These are phyloP conservation scores for Xestia xanthographa DNA, from an alignment of 2,888 invertebrate species.

Conservation along the genomic window DNA sequence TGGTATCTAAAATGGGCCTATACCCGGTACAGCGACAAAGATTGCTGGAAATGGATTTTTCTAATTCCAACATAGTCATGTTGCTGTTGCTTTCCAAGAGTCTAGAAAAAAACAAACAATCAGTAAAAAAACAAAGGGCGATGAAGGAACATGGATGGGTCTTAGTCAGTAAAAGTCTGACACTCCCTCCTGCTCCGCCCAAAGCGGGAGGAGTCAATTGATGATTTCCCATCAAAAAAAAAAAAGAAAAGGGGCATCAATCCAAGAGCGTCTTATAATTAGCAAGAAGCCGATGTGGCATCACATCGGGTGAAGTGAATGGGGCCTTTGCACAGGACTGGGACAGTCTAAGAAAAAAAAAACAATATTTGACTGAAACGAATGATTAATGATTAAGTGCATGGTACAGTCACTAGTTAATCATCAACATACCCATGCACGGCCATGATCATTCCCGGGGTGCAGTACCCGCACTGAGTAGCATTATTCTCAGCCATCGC, in stretches of 20 bases:
- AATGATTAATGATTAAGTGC: not conserved
- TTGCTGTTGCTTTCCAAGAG: conserved; percentile 75
- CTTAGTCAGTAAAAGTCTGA: too few relatives aligned
- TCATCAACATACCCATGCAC: conserved; percentile 76
- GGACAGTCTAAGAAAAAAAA: not conserved
- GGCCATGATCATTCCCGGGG: conserved; percentile 79
- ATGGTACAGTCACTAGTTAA: conserved; percentile 78
- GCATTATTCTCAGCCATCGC: conserved; percentile 91
- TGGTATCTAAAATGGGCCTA: conserved; percentile 91
- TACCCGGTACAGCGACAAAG: conserved; percentile 94
- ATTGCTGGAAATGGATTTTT: conserved; percentile 93
- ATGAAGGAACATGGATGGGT: too few relatives aligned
- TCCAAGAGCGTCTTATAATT: not conserved
- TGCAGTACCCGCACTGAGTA: conserved; percentile 93
- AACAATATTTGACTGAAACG: not conserved
- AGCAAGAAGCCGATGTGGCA: not conserved
- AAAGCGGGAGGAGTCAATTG: too few relatives aligned
- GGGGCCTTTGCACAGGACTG: not conserved
- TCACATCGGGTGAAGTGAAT: not conserved
- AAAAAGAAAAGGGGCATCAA: not conserved
- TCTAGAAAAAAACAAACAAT: not conserved
- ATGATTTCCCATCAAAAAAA: too few relatives aligned
- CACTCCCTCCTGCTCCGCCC: too few relatives aligned
- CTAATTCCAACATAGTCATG: conserved; percentile 91
- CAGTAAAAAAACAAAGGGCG: too few relatives aligned